Base-by-base conservation (phyloP, 2,113 vertebrate species). In the Ploceus nigricollis region DNA sequence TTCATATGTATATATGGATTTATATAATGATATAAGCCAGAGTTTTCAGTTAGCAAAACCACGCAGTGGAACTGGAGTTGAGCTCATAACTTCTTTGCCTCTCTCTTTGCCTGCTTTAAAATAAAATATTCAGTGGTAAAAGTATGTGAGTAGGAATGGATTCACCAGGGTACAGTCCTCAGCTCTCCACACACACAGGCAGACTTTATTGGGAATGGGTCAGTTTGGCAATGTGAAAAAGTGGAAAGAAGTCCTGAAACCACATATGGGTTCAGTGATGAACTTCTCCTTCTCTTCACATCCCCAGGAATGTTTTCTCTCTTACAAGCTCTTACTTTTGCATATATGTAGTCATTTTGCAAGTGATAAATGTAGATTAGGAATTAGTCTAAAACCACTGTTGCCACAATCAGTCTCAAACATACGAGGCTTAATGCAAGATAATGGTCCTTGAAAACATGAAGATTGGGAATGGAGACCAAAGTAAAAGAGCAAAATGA, bases 181-280 rank as follows among this genome's bases (percentile, higher is more conserved):
- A 64, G 7, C 21, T 71, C 12, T 31, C 13, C 45, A 10, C 30
- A 18, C 11, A 22, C 4, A 31, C 9, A 42, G 6, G 30, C 20
- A 80, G 31, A 20, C 2, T 7, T 51, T 21, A 25, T 7, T 35
- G 33, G n/a, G 48, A 77, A 48, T 22, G 3, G 6, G 11, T 82
- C 19, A 13, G 4, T 53, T 37, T 60, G 40, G 21, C 20, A 77
- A 8, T 2, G 11, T 15, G 6, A 4, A 69, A 42, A 69, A 35
- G 9, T 19, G 22, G 47, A 51, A 82, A 57, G 27, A 64, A 61
- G 13, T 3, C 22, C 58, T 83, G 35, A 37, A 56, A 58, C 9
- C n/a, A 54, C 9, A 35, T 10, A 4, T 1, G 39, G 15, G 4
- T 5, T 2, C 35, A 57, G 10, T 30, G 28, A 33, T 7, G 5